Conservation (phyloP, 2,113 vertebrate species). For the Heptranchias perlo region DNA sequence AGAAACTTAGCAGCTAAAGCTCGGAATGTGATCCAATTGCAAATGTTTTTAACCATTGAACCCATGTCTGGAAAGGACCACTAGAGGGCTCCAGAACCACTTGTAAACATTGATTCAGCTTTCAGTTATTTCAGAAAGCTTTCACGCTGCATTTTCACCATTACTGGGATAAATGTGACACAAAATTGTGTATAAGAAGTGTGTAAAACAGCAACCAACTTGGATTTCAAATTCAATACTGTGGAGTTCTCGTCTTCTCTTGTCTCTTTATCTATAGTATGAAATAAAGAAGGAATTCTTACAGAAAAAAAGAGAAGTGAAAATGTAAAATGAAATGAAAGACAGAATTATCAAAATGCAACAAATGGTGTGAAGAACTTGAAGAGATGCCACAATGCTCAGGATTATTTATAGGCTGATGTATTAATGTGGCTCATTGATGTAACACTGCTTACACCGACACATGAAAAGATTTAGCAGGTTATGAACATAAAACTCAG, state of each 20-base stretch:
- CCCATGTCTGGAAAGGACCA: neutral
- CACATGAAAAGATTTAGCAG: neutral
- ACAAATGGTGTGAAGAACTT: neutral
- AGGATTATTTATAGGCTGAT: neutral
- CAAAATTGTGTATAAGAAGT: neutral
- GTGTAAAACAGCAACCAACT: neutral
- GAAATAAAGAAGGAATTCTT: neutral
- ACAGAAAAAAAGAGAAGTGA: neutral
- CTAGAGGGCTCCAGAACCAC: neutral
- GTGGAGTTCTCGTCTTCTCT: neutral
- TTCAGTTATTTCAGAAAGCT: neutral
- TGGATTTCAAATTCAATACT: neutral
- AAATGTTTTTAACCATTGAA: neutral
- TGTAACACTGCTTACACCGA: neutral
- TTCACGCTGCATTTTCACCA: neutral
- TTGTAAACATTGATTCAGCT: neutral
- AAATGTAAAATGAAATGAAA: neutral
- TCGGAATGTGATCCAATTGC: neutral
- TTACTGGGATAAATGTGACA: neutral
- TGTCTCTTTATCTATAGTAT: neutral
- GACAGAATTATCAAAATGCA: neutral
- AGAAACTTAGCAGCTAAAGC: neutral
- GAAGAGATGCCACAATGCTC: neutral
- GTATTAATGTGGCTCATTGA: neutral
- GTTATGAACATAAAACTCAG: neutral